Evolutionary conservation across 2,888 invertebrate species (phyloP), one percentile per base, ranked within the genome.

Genomic region (Lepidocyrtinus sp.): DNA sequence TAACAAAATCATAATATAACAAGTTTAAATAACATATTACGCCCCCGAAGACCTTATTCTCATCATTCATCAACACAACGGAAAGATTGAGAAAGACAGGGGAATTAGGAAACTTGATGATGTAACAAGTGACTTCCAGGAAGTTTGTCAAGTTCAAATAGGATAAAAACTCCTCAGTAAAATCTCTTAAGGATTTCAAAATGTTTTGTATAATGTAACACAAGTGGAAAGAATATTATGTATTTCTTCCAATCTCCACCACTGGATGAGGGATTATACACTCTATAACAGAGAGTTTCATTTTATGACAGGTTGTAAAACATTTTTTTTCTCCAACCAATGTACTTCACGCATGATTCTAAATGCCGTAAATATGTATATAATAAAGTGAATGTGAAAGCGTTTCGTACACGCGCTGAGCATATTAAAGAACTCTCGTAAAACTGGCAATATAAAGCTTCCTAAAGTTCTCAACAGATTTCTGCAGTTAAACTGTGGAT

Each of bases 221-320:
- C 5, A 36, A 36, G 12, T 12, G 36, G 5, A 36, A 36, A 36
- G n/a, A n/a, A n/a, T n/a, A n/a, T n/a, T n/a, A n/a, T n/a, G n/a
- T n/a, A n/a, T n/a, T n/a, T n/a, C n/a, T n/a, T n/a, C n/a, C n/a
- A n/a, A n/a, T 36, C 12, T 7, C 12, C 36, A 7, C 12, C 36
- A 12, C 36, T 36, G 36, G 36, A 36, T 36, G 12, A 36, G 36
- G 36, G 36, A 36, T 36, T 36, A 36, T 36, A 12, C 36, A 7
- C 36, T n/a, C n/a, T n/a, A n/a, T 7, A 12, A 36, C 36, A 15
- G 55, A 59, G 74, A 67, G 67, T 55, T 67, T 59, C 59, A 67
- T 74, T 74, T 74, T 74, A 67, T 74, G 65, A 67, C 65, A 27
- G 55, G 67, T 27, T 65, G 67, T 74, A 74, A 74, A 73, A 64